Base-by-base conservation (phyloP, 1,140 invertebrate genomes). In the Microplitis mediator region DNA sequence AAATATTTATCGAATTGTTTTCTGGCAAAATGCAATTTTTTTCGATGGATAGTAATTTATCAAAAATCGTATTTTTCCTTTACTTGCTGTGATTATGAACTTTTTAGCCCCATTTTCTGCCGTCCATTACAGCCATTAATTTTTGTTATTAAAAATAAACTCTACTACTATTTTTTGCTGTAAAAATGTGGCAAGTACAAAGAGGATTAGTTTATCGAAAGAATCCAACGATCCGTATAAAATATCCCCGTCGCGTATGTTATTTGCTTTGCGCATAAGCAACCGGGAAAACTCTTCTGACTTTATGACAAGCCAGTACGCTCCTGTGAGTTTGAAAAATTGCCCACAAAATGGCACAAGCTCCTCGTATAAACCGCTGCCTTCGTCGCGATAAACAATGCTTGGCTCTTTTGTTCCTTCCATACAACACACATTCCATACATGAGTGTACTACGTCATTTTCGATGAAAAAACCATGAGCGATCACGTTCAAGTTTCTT, bases 311-410 rank as follows among this genome's bases (percentile, higher is more conserved):
- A 74, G 73, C 68, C 62, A 71, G 51, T 32, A 45, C 35, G 64
- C 64, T 72, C 39, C 70, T 56, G 67, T 67, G 69, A 70, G 73
- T 67, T 71, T 74, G 68, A 74, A 70, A 74, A 74, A 74, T 74
- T 61, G 63, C 64, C 64, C 62, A 61, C 68, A 35, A 74, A 70
- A 74, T 74, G 54, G 63, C 68, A 71, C 62, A 67, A 56, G 32
- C 56, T 68, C 39, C 45, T 71, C 68, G 54, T 63, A 71, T 71
- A 74, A 74, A 70, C 69, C 68, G 64, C 67, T 70, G 69, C 68
- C 54, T 71, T 71, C 63, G 51, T 69, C 67, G 67, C 62, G 68
- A 74, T 74, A 74, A 74, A 74, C 72, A 69, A 74, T 69, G 60
- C 39, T 69, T 31, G 51, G 51, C 36, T 54, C 66, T 64, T 74